Base-by-base conservation (phyloP, 2,113 vertebrate genomes). In the Passer montanus region DNA sequence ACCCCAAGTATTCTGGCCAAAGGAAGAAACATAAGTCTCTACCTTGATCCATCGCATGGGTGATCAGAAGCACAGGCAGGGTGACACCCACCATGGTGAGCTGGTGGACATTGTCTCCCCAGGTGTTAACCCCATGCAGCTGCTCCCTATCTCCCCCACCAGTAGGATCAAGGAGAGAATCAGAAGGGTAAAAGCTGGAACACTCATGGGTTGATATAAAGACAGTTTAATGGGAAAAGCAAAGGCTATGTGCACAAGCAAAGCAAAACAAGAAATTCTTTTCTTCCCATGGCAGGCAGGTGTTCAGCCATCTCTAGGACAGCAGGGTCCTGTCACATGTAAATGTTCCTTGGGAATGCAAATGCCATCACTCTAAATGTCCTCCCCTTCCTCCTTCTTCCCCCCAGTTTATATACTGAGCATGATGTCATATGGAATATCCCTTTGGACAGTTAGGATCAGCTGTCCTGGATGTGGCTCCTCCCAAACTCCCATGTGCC, bases 71-170 rank as follows among this genome's bases (percentile, higher is more conserved):
- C 33, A 37, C 2, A 14, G 18, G 11, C 41, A 84, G 55, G 27
- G 21, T 22, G 30, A 73, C 27, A 82, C 16, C 17, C 47, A 72
- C 8, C 35, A 20, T 0, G 1, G 28, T 21, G 20, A 91, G 6
- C 10, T 3, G 58, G 28, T 2, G 0, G 9, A 74, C 46, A 43
- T 3, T 13, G 0, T 82, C 5, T 75, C 9, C 6, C 4, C 10
- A 9, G 3, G 20, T n/a, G 52, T 23, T 74, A n/a, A 67, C 15
- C 19, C 13, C 68, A 74, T 1, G 2, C 18, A 74, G 37, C 17
- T 58, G 16, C 8, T 67, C 6, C 5, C 33, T 74, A 28, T 21
- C 39, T 67, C 19, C 33, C 37, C 23, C 46, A 52, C 10, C 46
- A 37, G 33, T 1, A 46, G 44, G 52, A 59, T 52, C 5, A 33